Conservation (phyloP, 2,797 vertebrate species). For the Pitangus sulphuratus region DNA sequence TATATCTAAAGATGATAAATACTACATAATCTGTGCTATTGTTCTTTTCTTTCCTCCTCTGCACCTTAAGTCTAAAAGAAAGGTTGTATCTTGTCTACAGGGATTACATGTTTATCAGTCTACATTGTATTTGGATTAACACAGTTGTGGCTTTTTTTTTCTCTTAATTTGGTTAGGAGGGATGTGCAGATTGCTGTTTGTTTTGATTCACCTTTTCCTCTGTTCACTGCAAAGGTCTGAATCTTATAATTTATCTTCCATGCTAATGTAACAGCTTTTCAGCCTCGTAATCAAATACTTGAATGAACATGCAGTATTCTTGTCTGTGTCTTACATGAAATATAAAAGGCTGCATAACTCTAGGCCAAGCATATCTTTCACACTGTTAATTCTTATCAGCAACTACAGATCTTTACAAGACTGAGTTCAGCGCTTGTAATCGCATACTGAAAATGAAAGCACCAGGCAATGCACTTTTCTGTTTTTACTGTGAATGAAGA, state of each 20-base stretch:
- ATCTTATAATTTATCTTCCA: background rate
- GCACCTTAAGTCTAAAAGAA: background rate
- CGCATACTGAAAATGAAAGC: background rate
- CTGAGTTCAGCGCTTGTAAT: background rate
- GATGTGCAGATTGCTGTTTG: background rate
- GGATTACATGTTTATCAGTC: background rate
- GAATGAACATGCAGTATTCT: background rate
- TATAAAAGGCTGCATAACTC: background rate
- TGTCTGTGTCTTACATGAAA: background rate
- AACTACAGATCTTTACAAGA: background rate
- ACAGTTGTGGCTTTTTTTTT: background rate
- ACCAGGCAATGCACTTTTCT: background rate
- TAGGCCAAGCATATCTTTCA: background rate
- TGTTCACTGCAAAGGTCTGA: background rate
- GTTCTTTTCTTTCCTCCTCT: background rate
- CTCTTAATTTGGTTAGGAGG: background rate
- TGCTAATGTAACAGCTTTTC: background rate
- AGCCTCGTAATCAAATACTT: background rate
- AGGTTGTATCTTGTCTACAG: background rate
- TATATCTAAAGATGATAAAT: background rate
- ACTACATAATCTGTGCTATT: background rate
- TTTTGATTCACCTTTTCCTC: background rate
- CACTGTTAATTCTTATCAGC: conserved; percentile 11
- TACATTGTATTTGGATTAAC: background rate
- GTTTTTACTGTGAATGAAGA: background rate